Evolutionary conservation across 1,140 invertebrate genomes (phyloP).

Genomic region (Penaeus indicus): DNA sequence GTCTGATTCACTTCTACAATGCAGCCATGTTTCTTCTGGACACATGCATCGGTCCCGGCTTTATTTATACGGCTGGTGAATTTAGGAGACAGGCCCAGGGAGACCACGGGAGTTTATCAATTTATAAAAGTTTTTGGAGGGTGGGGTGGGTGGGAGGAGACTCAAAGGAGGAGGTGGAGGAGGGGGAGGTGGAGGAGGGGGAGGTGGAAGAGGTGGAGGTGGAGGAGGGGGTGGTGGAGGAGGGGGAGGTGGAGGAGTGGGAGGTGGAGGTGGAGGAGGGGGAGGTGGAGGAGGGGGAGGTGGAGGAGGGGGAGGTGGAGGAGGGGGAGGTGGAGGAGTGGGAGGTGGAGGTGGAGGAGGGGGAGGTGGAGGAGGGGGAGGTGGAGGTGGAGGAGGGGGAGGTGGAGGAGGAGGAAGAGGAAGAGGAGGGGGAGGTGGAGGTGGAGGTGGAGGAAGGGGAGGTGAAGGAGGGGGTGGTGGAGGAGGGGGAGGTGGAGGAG

Average conservation of each 20-base stretch:
- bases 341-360: not conserved
- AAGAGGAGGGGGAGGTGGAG: too few species aligned
- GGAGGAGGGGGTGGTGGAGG: not conserved
- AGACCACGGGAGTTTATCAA: conserved; percentile 49
- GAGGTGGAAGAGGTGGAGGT: not conserved
- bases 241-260: not conserved
- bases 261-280: not conserved
- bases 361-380: not conserved
- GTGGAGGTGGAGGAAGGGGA: too few species aligned
- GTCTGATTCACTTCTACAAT: conserved; percentile 60
- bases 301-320: not conserved
- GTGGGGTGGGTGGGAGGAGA: too few species aligned
- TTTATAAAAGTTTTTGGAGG: conserved; percentile 46
- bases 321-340: not conserved
- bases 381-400: not conserved
- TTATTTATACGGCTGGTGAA: conserved; percentile 50
- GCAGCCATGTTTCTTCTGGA: conserved; percentile 58
- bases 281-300: not conserved
- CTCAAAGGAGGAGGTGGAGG: not conserved
- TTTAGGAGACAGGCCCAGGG: conserved; percentile 51
- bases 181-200: not conserved
- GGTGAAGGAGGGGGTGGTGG: not conserved
- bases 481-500: not conserved
- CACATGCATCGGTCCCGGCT: conserved; percentile 50
- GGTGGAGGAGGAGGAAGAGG: too few species aligned